Conservation (phyloP, 2,888 invertebrate species). For the Acleris emargana region DNA sequence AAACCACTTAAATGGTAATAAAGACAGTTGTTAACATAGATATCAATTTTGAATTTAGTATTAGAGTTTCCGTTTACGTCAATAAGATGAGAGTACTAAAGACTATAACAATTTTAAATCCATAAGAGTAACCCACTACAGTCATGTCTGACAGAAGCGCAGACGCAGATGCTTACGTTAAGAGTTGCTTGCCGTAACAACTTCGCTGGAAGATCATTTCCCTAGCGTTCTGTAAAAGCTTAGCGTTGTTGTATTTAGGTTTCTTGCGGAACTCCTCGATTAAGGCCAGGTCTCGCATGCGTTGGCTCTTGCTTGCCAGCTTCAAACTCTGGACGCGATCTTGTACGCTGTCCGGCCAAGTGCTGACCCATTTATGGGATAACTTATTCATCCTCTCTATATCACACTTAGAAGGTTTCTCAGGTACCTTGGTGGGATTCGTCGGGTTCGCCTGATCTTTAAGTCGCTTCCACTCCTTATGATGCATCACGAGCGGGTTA, state of each 20-base stretch:
- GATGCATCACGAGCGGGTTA: constrained; percentile 48
- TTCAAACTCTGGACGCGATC: constrained; percentile 46
- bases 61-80: too few relatives aligned
- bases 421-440: constrained; percentile 33
- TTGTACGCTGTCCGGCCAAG: constrained; percentile 63
- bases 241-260: constrained; percentile 40
- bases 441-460: constrained; percentile 45
- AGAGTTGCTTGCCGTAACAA: constrained; percentile 57
- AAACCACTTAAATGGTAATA: too few relatives aligned
- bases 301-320: constrained; percentile 47
- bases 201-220: constrained; percentile 58
- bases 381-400: constrained; percentile 52
- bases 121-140: too few relatives aligned
- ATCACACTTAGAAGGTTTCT: constrained; percentile 43
- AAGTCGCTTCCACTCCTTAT: constrained; percentile 59
- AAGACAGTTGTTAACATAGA: too few relatives aligned
- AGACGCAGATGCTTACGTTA: constrained; percentile 48
- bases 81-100: too few relatives aligned
- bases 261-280: constrained; percentile 43
- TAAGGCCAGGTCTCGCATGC: constrained; percentile 43
- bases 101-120: too few relatives aligned
- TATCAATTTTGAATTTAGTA: too few relatives aligned
- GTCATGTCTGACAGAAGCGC: too few relatives aligned
- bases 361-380: constrained; percentile 57
- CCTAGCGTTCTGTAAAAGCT: constrained; percentile 52